Base-by-base conservation (phyloP, 2,797 vertebrate species). In the Gobio occitaniae region DNA sequence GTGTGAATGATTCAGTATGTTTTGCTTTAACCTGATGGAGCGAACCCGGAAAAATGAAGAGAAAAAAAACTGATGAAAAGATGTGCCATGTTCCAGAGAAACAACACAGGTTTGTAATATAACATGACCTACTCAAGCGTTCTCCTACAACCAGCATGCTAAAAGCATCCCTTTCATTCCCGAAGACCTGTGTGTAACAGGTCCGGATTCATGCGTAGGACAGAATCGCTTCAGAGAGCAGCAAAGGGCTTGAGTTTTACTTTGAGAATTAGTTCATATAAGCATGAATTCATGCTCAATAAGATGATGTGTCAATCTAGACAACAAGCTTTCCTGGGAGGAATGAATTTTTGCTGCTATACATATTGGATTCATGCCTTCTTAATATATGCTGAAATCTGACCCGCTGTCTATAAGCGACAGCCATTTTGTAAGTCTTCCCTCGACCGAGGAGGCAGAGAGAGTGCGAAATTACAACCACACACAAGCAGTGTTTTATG, bases 331-430 rank as follows among this genome's bases (percentile, higher is more conserved):
- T 68, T 16, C 63, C 32, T 75, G 47, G 29, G 82, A 84, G 63
- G 17, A 76, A 66, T 44, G 15, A 29, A 44, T 74, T 48, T 50
- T n/a, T 72, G 48, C 78, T 41, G 21, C 50, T 63, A 36, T 71
- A 61, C 80, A 63, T 65, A 16, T 61, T 52, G 44, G 56, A 82
- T 74, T 50, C 38, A 36, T 76, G 71, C 82, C 72, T 48, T 12
- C 75, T 84, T 66, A 77, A 81, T n/a, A 66, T 41, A 52, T 72
- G 54, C 56, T 10, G 48, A 54, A 75, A 80, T 68, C 78, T 87
- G 87, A 90, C 91, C 90, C 87, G 80, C 81, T 86, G 90, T 92
- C 91, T 87, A 89, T 90, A 89, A 85, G 87, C 72, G 89, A 88
- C 86, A 86, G 87, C 87, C 86, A 89, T 90, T 92, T 89, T 89